phyloP scores from a whole-genome alignment of 2,888 invertebrate genomes.

The Ferdinandea cuprea region DNA sequence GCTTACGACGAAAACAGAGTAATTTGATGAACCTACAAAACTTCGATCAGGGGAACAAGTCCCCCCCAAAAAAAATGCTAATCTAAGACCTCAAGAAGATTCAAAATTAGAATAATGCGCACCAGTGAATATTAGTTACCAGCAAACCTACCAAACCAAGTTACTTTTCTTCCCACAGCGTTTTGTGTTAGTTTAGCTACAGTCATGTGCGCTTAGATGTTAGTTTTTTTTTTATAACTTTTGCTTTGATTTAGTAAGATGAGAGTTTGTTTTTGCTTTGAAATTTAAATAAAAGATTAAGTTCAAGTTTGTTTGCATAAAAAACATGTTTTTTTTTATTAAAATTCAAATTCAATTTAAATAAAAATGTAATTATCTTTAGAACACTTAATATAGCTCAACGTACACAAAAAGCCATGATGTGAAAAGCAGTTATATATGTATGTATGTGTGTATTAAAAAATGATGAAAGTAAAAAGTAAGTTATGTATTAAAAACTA shows the following conservation, averaged over 20 bases:
- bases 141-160: neutral
- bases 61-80: too few species aligned
- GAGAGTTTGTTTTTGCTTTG: constrained; percentile 20
- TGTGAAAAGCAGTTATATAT: constrained; percentile 75
- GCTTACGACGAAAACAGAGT: too few species aligned
- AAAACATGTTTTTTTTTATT: constrained; percentile 60
- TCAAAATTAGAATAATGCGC: too few species aligned
- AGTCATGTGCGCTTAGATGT: constrained; percentile 35
- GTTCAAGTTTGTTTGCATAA: constrained; percentile 61
- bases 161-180: constrained; percentile 76
- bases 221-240: constrained; percentile 73
- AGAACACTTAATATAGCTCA: constrained; percentile 77
- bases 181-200: constrained; percentile 81
- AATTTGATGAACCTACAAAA: too few species aligned
- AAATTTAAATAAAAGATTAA: constrained; percentile 67
- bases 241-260: constrained; percentile 43
- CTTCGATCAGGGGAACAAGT: too few species aligned
- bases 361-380: constrained; percentile 74
- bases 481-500: constrained; percentile 22
- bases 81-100: too few species aligned
- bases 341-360: constrained; percentile 76
- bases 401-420: constrained; percentile 78
- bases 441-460: constrained; percentile 12
- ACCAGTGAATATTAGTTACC: neutral
- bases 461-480: constrained; percentile 43